These are phyloP conservation scores for Prionailurus bengalensis DNA, from an alignment of 2,113 vertebrate genomes.

Conservation along the genomic window DNA sequence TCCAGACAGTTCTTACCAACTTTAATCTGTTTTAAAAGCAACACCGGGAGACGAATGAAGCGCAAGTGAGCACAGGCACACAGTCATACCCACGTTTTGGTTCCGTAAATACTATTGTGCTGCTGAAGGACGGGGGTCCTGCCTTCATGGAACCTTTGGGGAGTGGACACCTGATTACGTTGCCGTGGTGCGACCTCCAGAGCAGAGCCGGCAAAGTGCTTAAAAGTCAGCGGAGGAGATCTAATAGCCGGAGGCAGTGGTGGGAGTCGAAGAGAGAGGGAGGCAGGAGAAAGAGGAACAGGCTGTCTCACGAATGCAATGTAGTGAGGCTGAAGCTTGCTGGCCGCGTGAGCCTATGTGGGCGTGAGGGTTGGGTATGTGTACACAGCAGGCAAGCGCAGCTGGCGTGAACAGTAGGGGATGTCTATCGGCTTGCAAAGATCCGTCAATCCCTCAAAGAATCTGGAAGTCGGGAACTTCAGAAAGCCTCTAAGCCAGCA, in stretches of 20 bases:
- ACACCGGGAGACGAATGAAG: background rate
- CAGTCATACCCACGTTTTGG: background rate
- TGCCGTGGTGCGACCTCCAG: background rate
- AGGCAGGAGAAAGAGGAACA: too few relatives aligned
- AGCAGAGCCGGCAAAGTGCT: background rate
- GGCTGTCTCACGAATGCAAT: background rate
- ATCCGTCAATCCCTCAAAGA: background rate
- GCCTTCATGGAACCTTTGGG: background rate
- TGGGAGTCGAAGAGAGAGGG: background rate
- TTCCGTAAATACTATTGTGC: background rate
- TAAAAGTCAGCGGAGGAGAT: background rate
- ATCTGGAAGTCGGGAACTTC: background rate
- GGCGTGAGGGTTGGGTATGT: background rate
- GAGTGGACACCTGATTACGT: background rate
- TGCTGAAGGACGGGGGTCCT: background rate
- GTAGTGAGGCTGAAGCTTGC: background rate
- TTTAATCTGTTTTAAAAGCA: constrained; percentile 38
- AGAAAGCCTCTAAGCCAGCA: background rate
- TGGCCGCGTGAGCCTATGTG: too few relatives aligned
- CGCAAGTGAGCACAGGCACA: background rate
- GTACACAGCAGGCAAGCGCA: background rate
- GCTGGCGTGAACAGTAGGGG: too few relatives aligned
- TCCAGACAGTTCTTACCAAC: constrained; percentile 60
- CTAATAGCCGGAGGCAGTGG: background rate
- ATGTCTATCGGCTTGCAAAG: background rate